Percentiles rank a stretch among this genome's conserved stretches.
Conservation (phyloP, 2,888 invertebrate species). For the Eupithecia vulgata region DNA sequence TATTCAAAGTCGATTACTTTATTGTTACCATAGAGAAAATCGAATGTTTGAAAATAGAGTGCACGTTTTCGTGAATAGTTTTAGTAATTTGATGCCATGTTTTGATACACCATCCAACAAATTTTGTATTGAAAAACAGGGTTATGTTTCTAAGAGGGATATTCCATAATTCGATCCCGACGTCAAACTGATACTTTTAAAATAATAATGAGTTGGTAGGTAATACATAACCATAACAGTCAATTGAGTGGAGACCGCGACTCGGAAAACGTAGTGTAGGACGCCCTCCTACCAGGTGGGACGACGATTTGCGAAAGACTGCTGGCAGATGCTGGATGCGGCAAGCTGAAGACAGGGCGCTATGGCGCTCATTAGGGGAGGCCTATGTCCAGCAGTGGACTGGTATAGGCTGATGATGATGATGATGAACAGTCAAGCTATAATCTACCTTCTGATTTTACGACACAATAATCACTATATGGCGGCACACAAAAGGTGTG, state of each 20-base stretch:
- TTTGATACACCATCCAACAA: not conserved
- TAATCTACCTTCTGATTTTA: not conserved
- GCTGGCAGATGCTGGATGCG: no score
- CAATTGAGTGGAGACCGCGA: no score
- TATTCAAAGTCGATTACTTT: not conserved
- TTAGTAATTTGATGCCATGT: not conserved
- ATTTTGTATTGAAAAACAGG: not conserved
- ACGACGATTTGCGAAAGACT: no score
- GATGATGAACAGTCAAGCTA: not conserved
- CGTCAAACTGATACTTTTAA: not conserved
- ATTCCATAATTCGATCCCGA: not conserved
- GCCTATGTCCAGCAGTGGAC: no score
- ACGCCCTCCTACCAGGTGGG: no score
- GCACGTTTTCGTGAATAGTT: not conserved
- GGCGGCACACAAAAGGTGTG: not conserved
- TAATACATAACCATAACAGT: not conserved
- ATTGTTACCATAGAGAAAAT: not conserved
- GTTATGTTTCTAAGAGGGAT: not conserved
- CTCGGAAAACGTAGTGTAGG: no score
- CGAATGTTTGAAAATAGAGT: not conserved
- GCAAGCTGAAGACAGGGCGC: no score
- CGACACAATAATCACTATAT: slow-evolving; percentile 2
- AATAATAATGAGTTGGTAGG: not conserved
- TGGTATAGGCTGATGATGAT: no score
- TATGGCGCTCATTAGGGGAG: no score